Percentiles rank a stretch among this genome's conserved stretches.
Conservation (phyloP, 2,797 vertebrate species). For the Coranthus polyacanthus region DNA sequence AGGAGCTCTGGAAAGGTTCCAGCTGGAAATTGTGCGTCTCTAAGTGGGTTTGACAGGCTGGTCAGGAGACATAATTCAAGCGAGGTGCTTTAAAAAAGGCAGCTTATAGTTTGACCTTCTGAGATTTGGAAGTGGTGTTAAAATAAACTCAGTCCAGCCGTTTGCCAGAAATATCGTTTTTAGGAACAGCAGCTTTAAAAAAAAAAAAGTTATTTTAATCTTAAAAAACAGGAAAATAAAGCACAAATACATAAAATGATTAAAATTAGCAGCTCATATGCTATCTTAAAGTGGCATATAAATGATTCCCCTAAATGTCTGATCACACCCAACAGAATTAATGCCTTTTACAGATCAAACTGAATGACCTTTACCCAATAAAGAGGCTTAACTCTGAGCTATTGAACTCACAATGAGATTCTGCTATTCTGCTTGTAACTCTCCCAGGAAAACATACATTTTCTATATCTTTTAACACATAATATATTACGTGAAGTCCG, state of each 20-base stretch:
- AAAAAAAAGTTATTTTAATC: background rate
- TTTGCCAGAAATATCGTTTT: constrained; percentile 12
- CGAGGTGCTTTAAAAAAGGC: constrained; percentile 10
- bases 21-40: constrained; percentile 15
- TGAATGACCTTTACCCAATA: background rate
- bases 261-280: background rate
- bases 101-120: constrained; percentile 11
- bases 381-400: background rate
- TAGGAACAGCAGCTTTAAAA: constrained; percentile 12
- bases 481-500: too few relatives aligned
- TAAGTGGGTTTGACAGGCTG: constrained; percentile 27
- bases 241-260: background rate
- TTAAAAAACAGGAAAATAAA: constrained; percentile 1
- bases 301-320: background rate
- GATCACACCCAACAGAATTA: background rate
- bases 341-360: background rate
- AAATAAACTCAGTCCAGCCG: background rate
- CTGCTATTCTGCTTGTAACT: too few relatives aligned
- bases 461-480: too few relatives aligned
- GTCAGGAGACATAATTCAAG: constrained; percentile 27
- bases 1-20: constrained; percentile 19
- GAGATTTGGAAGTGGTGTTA: constrained; percentile 12
- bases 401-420: background rate
- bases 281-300: background rate
- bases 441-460: too few relatives aligned